Conservation (phyloP, 1,140 invertebrate species). For the Bombus cullumanus region DNA sequence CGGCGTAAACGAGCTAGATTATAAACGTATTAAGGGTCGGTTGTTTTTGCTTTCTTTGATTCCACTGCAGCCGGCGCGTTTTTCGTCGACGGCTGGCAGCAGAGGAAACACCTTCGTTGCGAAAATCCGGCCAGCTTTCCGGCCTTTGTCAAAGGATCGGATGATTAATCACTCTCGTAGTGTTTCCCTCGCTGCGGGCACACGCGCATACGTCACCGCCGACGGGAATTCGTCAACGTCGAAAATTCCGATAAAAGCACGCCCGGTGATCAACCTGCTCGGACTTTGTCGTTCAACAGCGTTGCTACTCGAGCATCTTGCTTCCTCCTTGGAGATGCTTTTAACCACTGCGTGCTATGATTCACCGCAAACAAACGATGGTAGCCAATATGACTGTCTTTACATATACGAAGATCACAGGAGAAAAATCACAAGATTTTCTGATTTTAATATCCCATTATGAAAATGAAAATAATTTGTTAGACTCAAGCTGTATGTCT, state of each 20-base stretch:
- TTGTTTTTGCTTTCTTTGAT: conserved; percentile 43
- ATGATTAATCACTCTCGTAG: conserved; percentile 60
- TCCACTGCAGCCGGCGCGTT: conserved; percentile 18
- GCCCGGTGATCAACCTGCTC: conserved; percentile 45
- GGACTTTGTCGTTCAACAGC: conserved; percentile 38
- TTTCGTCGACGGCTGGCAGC: conserved; percentile 30
- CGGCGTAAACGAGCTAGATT: conserved; percentile 24
- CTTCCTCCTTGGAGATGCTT: no score
- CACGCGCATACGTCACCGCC: conserved; percentile 51
- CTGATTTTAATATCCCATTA: no score
- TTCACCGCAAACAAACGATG: no score
- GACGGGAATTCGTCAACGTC: conserved; percentile 65
- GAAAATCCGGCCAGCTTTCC: conserved; percentile 55
- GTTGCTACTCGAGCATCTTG: conserved; percentile 31
- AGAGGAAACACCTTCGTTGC: conserved; percentile 43
- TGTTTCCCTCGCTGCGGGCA: conserved; percentile 18
- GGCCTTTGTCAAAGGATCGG: conserved; percentile 63
- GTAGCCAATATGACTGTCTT: no score
- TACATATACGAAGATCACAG: no score
- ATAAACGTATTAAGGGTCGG: conserved; percentile 50
- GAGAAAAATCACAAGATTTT: no score
- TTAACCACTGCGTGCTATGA: no score
- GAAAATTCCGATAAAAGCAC: conserved; percentile 58
- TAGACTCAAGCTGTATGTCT: no score
- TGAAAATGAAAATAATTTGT: no score